Percentiles rank a stretch among this genome's conserved stretches.
Conservation (phyloP, 2,113 vertebrate species). For the Hyperoodon ampullatus region DNA sequence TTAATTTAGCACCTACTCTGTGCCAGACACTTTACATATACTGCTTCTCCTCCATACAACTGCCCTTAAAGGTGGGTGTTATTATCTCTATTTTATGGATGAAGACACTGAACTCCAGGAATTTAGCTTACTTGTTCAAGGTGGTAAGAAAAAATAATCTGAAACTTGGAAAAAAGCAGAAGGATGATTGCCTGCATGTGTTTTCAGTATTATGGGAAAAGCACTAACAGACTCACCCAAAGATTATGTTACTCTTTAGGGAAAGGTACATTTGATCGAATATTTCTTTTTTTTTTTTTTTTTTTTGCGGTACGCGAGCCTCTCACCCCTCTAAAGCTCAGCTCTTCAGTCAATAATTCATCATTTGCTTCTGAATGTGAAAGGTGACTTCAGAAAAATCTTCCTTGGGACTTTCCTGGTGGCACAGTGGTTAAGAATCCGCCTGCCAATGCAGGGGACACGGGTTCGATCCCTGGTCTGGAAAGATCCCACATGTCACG, state of each 20-base stretch:
- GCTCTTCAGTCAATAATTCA: too few species aligned
- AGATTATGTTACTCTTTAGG: background rate
- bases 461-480: too few species aligned
- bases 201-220: background rate
- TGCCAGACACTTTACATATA: background rate
- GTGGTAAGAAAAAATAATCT: background rate
- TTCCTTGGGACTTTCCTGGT: too few species aligned
- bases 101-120: background rate
- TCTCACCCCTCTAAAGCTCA: too few species aligned
- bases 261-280: background rate
- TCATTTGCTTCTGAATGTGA: too few species aligned
- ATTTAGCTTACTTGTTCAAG: background rate
- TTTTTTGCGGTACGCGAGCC: accelerated
- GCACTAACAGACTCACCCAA: background rate
- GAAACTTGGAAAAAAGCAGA: background rate
- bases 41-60: background rate
- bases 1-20: constrained; percentile 13
- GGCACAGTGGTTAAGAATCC: too few species aligned
- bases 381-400: too few species aligned
- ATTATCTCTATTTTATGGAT: background rate
- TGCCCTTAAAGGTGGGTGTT: background rate
- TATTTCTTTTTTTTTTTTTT: background rate
- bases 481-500: too few species aligned
- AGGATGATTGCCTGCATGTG: background rate
- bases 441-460: too few species aligned